Base-by-base conservation (phyloP, 2,797 vertebrate species). In the Hippocampus kuda region DNA sequence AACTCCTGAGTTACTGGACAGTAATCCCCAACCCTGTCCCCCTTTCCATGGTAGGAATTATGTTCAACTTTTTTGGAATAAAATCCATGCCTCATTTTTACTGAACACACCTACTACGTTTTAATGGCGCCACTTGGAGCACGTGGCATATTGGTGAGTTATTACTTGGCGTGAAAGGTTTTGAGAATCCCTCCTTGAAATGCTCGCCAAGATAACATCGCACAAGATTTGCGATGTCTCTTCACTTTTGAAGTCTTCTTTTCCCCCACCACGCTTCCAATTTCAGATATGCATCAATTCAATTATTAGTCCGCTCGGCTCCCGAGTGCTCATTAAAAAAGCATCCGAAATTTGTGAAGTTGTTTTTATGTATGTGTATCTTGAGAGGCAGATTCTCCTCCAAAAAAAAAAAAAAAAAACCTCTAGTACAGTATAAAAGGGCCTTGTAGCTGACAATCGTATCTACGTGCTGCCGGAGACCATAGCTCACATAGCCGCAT, bases 401-500 rank as follows among this genome's bases (percentile, higher is more conserved):
- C 66, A 56, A 38, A 74, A 81, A 34, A 34, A 34, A 6, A 34
- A 34, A 34, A 34, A 6, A 34, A 74, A 75, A 48, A 66, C 68
- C 34, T 51, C 70, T 9, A 16, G 76, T 81, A 70, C 68, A 70
- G 77, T 67, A 59, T 69, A 69, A 65, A 38, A 80, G 75, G 72
- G 72, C 69, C 78, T 84, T 79, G 80, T 87, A 82, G 76, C 73
- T 63, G 75, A 77, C 80, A 82, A 82, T 77, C 62, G 53, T 72
- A 77, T 72, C 72, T 22, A 66, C 75, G 75, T 72, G 75, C 83
- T 79, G 71, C 10, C 56, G 71, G 78, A 78, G 69, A 82, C 74
- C 75, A 86, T 83, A 74, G 83, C 88, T 88, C 87, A 79, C 78
- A 79, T 75, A 83, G 84, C 79, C 81, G 68, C 79, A 71, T 77